Conservation (phyloP, 1,140 invertebrate genomes). For the Macrobrachium rosenbergii region DNA sequence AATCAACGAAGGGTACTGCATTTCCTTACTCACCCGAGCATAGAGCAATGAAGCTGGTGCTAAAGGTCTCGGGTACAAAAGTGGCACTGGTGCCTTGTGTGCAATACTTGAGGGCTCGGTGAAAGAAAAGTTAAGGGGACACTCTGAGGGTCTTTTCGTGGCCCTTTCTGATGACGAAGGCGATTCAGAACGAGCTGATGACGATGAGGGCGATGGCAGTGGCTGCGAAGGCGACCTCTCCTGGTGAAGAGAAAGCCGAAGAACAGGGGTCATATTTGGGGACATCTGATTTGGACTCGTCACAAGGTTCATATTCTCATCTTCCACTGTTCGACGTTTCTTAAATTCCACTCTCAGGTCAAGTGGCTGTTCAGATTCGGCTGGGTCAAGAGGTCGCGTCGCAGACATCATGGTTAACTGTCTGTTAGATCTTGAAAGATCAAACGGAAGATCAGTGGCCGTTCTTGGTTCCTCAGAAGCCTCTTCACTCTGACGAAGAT, state of each 20-base stretch:
- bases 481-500: no score
- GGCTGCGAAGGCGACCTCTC: not conserved
- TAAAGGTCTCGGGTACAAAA: slow-evolving; percentile 17
- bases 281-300: not conserved
- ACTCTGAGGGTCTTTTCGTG: not conserved
- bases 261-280: not conserved
- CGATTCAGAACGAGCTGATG: slow-evolving; percentile 1
- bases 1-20: not conserved
- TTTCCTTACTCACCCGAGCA: slow-evolving; percentile 14
- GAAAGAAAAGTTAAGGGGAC: not conserved
- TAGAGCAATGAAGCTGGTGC: slow-evolving; percentile 14
- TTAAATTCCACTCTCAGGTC: slow-evolving; percentile 65
- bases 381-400: slow-evolving; percentile 9
- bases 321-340: slow-evolving; percentile 33
- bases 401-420: slow-evolving; percentile 28
- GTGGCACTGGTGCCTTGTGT: not conserved
- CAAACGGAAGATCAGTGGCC: slow-evolving; percentile 58
- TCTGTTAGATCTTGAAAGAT: slow-evolving; percentile 41
- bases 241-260: not conserved
- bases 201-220: not conserved
- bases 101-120: not conserved
- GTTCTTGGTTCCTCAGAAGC: slow-evolving; percentile 8
- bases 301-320: slow-evolving; percentile 56
- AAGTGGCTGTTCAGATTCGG: slow-evolving; percentile 64
- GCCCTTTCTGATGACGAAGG: slow-evolving; percentile 8